Percentiles rank a stretch among this genome's conserved stretches.
Evolutionary conservation across 2,888 invertebrate genomes (phyloP).

Genomic region (Brenthis hecate): DNA sequence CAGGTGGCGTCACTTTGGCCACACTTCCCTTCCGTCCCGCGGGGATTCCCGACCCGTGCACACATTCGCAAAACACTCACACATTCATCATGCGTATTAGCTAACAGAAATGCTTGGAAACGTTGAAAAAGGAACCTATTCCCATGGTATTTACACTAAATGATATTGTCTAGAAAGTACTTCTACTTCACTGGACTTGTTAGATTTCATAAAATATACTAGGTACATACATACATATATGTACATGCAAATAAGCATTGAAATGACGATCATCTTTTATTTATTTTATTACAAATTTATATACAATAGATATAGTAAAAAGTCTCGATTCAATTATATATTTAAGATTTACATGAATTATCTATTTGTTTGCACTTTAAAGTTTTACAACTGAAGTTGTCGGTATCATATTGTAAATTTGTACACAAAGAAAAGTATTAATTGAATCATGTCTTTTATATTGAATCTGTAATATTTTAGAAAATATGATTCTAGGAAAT

Average conservation of each 20-base stretch:
- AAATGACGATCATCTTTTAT: not conserved
- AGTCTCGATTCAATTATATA: no score
- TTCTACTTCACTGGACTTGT: not conserved
- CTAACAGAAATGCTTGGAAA: slow-evolving; percentile 42
- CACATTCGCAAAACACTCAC: slow-evolving; percentile 53
- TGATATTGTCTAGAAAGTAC: slow-evolving; percentile 46
- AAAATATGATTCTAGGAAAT: no score
- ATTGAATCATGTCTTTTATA: no score
- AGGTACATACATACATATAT: not conserved
- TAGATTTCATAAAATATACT: slow-evolving; percentile 7
- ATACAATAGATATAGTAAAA: no score
- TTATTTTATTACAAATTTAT: not conserved
- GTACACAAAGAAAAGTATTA: no score
- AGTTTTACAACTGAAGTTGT: no score
- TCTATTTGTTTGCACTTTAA: no score
- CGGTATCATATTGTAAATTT: no score
- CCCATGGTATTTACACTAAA: slow-evolving; percentile 47
- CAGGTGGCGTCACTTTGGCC: slow-evolving; percentile 76
- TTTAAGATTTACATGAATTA: no score
- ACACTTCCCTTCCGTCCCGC: slow-evolving; percentile 74
- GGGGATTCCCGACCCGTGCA: slow-evolving; percentile 67
- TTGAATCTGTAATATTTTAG: no score
- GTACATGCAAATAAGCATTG: not conserved
- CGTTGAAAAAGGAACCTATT: slow-evolving; percentile 52
- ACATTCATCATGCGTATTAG: slow-evolving; percentile 41